Evolutionary conservation across 2,797 vertebrate genomes (phyloP).

Genomic region (Smutsia gigantea): DNA sequence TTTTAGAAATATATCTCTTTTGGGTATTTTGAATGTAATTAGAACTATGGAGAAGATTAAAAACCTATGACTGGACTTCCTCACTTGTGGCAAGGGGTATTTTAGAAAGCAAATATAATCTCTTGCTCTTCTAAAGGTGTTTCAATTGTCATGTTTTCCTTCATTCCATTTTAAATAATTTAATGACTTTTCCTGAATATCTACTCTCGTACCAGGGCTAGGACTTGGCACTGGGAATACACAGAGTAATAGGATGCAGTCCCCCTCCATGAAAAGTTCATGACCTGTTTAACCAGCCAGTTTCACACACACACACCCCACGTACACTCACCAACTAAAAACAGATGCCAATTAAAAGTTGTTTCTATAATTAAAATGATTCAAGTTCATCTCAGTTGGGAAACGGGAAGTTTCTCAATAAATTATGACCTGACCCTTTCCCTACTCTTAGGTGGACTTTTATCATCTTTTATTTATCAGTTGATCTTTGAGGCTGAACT

Average conservation of each 20-base stretch:
- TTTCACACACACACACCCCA: not conserved
- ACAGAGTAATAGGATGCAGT: not conserved
- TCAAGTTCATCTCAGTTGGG: slow-evolving; percentile 18
- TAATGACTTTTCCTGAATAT: slow-evolving; percentile 42
- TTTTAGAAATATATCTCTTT: slow-evolving; percentile 12
- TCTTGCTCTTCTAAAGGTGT: slow-evolving; percentile 3
- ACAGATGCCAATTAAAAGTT: slow-evolving; percentile 29
- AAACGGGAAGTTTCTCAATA: slow-evolving; percentile 63
- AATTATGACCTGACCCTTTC: slow-evolving; percentile 65
- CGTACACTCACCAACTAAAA: not conserved
- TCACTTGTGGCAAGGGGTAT: not conserved
- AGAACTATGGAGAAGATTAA: not conserved
- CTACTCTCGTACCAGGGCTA: slow-evolving; percentile 8
- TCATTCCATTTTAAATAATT: slow-evolving; percentile 42
- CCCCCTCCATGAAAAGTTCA: not conserved
- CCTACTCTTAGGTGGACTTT: slow-evolving; percentile 56
- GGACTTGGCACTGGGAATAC: not conserved
- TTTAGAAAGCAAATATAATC: slow-evolving; percentile 33
- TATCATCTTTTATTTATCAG: slow-evolving; percentile 78
- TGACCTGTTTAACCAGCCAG: not conserved
- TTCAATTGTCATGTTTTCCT: not conserved
- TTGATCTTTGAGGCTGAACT: slow-evolving; percentile 56
- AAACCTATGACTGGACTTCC: not conserved
- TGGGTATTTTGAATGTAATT: slow-evolving; percentile 50
- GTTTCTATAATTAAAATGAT: slow-evolving; percentile 26